phyloP scores from a whole-genome alignment of 92 coral and sea anemone species.

The Plumapathes pennacea region DNA sequence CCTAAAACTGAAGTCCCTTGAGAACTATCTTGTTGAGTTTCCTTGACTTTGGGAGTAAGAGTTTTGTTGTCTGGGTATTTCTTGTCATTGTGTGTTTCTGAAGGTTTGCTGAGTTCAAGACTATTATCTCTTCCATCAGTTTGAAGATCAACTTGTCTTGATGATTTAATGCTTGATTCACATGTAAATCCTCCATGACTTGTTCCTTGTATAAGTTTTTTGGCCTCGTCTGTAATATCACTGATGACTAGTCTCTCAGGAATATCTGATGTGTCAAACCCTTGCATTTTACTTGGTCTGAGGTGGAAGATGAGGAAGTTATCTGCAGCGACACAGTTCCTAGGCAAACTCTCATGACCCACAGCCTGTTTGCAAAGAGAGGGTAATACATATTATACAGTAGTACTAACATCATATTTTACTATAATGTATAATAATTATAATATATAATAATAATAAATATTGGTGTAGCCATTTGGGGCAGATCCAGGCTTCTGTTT shows the following conservation, averaged over 20 bases:
- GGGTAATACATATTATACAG: not conserved
- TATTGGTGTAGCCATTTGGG: too few species aligned
- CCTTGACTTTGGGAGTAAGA: not conserved
- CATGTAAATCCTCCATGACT: not conserved
- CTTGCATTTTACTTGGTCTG: conserved; percentile 73
- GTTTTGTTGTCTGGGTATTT: not conserved
- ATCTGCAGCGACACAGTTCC: conserved; percentile 64
- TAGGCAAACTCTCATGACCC: conserved; percentile 24
- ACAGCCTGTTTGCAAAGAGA: conserved; percentile 46
- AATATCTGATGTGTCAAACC: conserved; percentile 66
- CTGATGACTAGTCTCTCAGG: conserved; percentile 31
- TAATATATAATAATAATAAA: not conserved
- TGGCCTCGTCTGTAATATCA: conserved; percentile 31
- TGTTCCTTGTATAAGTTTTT: conserved; percentile 3
- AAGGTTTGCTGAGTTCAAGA: conserved; percentile 3
- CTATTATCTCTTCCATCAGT: not conserved
- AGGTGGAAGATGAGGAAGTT: conserved; percentile 73
- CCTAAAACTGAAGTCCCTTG: not conserved
- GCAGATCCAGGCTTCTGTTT: too few species aligned
- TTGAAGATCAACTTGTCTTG: not conserved
- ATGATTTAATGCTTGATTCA: not conserved
- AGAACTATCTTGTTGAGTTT: not conserved
- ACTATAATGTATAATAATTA: not conserved
- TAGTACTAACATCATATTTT: not conserved
- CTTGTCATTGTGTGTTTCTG: not conserved